A percentile compares a stretch with the other conserved stretches of the same genome.
Evolutionary conservation across 1,140 invertebrate species (phyloP).

Genomic region (Pygmarrhopalites habei): DNA sequence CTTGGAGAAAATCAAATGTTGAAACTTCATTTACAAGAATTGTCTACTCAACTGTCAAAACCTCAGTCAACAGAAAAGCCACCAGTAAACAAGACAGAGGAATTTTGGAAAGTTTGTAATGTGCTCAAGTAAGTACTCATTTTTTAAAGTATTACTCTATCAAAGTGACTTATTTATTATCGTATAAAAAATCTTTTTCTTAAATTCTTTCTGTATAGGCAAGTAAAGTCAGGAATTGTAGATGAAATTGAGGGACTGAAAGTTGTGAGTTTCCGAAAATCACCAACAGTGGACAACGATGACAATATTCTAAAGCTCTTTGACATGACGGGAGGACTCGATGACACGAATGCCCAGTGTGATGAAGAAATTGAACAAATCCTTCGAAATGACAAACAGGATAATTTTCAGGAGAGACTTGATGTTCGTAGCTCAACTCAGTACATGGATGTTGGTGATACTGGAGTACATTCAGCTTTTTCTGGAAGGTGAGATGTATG

Average conservation of each 20-base stretch:
- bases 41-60: background rate
- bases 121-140: slow-evolving; percentile 13
- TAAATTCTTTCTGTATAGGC: background rate
- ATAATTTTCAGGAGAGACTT: background rate
- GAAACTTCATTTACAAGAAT: slow-evolving; percentile 16
- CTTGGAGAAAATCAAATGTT: slow-evolving; percentile 18
- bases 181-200: slow-evolving; percentile 3
- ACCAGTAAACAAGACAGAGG: background rate
- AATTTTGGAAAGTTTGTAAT: slow-evolving; percentile 15
- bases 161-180: background rate
- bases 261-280: background rate
- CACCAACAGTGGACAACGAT: background rate
- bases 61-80: background rate
- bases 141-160: background rate
- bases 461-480: background rate
- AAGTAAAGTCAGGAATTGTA: slow-evolving; percentile 12
- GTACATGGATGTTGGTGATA: slow-evolving; percentile 6
- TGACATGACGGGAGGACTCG: background rate
- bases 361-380: slow-evolving; percentile 23
- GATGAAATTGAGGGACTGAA: slow-evolving; percentile 16
- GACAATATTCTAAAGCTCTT: slow-evolving; percentile 8
- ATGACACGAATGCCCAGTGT: background rate
- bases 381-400: background rate
- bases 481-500: background rate
- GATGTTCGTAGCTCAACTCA: slow-evolving; percentile 21